phyloP scores from a whole-genome alignment of 2,113 vertebrate genomes.

The Phrynosoma blainvillii region DNA sequence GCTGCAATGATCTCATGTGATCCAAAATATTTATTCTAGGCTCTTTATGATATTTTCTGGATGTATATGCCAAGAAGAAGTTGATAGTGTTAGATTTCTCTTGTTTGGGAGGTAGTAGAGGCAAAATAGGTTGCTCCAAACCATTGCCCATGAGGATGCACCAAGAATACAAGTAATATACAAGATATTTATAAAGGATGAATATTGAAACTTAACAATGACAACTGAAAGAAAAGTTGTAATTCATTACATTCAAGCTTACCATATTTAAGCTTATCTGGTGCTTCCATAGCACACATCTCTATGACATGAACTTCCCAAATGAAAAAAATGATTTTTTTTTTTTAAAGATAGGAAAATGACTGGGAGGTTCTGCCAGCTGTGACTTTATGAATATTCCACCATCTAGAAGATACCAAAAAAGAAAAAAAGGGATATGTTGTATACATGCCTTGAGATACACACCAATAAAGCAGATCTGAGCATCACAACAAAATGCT shows the following conservation, averaged over 20 bases:
- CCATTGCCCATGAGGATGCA: not conserved
- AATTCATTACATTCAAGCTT: not conserved
- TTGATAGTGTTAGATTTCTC: not conserved
- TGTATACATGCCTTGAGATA: not conserved
- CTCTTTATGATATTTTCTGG: not conserved
- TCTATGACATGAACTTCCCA: not conserved
- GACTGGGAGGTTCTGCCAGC: not conserved
- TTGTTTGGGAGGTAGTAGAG: not conserved
- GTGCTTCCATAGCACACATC: no score
- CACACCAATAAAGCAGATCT: not conserved
- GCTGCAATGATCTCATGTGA: not conserved
- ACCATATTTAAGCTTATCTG: not conserved
- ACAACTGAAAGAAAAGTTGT: not conserved
- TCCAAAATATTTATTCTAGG: not conserved
- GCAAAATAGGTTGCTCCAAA: not conserved
- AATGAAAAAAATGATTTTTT: no score
- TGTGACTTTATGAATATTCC: not conserved
- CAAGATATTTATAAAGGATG: not conserved
- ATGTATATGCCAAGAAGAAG: not conserved
- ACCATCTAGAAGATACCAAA: not conserved
- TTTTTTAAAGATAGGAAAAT: no score
- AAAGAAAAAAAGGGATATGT: not conserved
- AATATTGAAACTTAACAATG: not conserved
- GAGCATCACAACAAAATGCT: fast-evolving
- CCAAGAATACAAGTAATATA: no score